Conservation (phyloP, 1,140 invertebrate species). For the Lamellibrachia luymesi region DNA sequence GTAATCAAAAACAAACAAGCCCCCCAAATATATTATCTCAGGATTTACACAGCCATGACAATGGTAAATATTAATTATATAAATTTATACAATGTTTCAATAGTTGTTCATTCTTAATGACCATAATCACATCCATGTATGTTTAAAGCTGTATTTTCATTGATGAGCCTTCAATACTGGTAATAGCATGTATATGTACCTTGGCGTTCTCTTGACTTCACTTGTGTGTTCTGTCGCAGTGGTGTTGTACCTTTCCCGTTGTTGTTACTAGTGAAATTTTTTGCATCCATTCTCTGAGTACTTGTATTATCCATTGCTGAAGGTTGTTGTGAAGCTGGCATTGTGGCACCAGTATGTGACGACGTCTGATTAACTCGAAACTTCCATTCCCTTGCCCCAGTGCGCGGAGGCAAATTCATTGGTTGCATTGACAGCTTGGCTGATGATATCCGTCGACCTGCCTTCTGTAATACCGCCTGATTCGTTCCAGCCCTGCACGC, state of each 20-base stretch:
- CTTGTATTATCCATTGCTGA: neutral
- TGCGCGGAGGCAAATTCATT: neutral
- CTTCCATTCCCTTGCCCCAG: neutral
- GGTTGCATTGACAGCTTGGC: neutral
- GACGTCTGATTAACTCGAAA: conserved; percentile 5
- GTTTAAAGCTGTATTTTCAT: too few species aligned
- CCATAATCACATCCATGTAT: neutral
- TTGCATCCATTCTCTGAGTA: neutral
- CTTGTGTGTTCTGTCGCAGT: neutral
- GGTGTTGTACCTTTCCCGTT: neutral
- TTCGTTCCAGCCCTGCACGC: neutral
- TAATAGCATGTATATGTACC: neutral
- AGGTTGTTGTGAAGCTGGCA: neutral
- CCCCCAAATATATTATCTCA: neutral
- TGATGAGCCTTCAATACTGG: neutral
- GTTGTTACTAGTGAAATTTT: neutral
- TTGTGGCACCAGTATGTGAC: neutral
- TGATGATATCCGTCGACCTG: neutral
- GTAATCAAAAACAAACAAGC: too few species aligned
- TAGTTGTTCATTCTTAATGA: neutral
- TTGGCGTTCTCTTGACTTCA: neutral
- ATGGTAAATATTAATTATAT: neutral
- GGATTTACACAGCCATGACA: neutral
- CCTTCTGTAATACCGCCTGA: neutral
- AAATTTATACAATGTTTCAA: neutral